Evolutionary conservation across 2,888 invertebrate genomes (phyloP).

Genomic region (Anorthoa munda): DNA sequence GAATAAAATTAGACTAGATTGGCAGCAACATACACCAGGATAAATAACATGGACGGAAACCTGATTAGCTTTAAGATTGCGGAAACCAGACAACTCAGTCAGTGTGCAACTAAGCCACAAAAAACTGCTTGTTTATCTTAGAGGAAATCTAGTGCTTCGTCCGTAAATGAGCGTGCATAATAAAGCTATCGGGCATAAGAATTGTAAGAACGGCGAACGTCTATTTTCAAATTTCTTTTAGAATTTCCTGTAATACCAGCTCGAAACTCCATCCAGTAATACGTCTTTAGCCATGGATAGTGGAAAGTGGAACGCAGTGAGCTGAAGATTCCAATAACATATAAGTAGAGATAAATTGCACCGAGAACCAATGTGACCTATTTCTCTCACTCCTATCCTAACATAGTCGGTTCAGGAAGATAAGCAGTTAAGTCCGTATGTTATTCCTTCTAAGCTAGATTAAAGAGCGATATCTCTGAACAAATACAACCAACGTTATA

Average conservation of each 20-base stretch:
- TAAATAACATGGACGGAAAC: constrained; percentile 10
- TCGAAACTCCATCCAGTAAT: neutral
- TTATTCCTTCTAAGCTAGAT: constrained; percentile 16
- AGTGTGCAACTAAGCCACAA: constrained; percentile 21
- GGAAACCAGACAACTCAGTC: constrained; percentile 20
- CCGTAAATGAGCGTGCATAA: constrained; percentile 20
- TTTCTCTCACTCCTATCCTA: constrained; percentile 30
- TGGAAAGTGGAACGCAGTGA: constrained; percentile 1
- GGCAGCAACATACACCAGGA: constrained; percentile 1
- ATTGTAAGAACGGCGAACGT: constrained; percentile 11
- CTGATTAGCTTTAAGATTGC: constrained; percentile 36
- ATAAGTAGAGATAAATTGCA: constrained; percentile 47
- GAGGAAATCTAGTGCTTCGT: constrained; percentile 37
- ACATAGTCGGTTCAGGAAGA: constrained; percentile 23
- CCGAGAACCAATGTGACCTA: constrained; percentile 51
- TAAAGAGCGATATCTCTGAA: constrained; percentile 5
- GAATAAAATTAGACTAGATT: constrained; percentile 9
- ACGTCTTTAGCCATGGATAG: constrained; percentile 3
- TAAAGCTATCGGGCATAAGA: constrained; percentile 4
- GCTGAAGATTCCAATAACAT: constrained; percentile 34
- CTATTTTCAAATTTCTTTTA: neutral
- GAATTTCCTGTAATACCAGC: neutral
- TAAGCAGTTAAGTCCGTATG: constrained; percentile 30
- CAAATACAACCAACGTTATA: neutral
- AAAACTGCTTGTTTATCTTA: constrained; percentile 23